Evolutionary conservation across 2,888 invertebrate species (phyloP), one percentile per base, ranked within the genome.

Genomic region (Steinernema scapterisci): DNA sequence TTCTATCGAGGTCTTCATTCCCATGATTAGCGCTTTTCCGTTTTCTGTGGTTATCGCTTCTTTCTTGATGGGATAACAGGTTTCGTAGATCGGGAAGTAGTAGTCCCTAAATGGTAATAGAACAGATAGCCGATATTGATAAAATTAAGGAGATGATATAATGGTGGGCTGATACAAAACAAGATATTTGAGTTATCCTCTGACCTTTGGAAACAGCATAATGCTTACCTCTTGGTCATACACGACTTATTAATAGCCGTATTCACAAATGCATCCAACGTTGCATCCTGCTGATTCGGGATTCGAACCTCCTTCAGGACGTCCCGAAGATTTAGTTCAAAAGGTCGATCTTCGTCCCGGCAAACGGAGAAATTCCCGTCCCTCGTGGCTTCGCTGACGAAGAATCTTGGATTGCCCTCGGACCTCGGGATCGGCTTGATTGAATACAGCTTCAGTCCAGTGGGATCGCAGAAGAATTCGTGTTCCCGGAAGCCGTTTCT

Each of bases 211-310:
- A 44, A 44, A 44, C 45, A 7, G 9, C 45, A 44, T 44, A 38
- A 38, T 9, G 23, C 21, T 23, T 21, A 52, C 52, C 23, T 52
- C 11, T 52, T 52, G 21, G 23, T 23, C 19, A 21, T 1, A 11
- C 52, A 52, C n/a, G 23, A 13, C 13, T 25, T 27, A n/a, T 31
- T 63, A 16, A 31, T 25, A 7, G 38, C 63, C 6, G 63, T 63
- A 16, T 63, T 63, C 5, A 63, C 31, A 27, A 63, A 63, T 1
- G 63, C 27, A 1, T 63, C 63, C 63, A 63, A 63, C 21, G 63
- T 63, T 1, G 38, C 63, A 13, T 63, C 63, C 27, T 63, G 27
- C 23, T 6, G 31, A 25, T 16, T 63, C 31, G 63, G 31, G 6
- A 63, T 27, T 5, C 16, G 3, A 13, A 63, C 63, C 19, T 38